Percentiles rank a stretch among this genome's conserved stretches.
phyloP scores from a whole-genome alignment of 1,140 invertebrate species.

The Tetramorium alpestre region DNA sequence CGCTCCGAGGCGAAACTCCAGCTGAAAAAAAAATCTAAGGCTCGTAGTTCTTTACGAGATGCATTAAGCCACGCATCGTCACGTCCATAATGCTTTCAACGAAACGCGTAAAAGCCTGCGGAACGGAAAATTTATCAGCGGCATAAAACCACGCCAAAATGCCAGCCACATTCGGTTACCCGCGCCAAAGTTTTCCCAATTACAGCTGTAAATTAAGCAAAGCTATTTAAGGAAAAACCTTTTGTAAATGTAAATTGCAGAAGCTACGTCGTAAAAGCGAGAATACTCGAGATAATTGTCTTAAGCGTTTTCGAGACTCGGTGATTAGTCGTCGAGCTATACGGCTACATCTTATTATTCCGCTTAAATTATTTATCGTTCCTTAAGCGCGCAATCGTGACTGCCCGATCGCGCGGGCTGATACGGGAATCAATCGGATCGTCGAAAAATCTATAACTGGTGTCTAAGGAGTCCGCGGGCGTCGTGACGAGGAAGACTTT shows the following conservation, averaged over 20 bases:
- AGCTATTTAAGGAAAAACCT: not conserved
- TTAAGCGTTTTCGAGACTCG: not conserved
- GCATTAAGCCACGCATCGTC: constrained; percentile 4
- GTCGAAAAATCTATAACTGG: constrained; percentile 51
- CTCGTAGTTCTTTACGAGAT: constrained; percentile 21
- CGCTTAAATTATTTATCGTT: constrained; percentile 34
- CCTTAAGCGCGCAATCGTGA: constrained; percentile 27
- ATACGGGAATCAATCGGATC: constrained; percentile 44
- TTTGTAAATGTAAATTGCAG: not conserved
- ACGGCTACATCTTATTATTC: not conserved
- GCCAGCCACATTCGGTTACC: not conserved
- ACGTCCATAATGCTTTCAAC: constrained; percentile 15
- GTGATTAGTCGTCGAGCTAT: not conserved
- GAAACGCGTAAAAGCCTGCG: constrained; percentile 9
- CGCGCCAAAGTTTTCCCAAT: not conserved
- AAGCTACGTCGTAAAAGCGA: not conserved
- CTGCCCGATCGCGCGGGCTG: not conserved
- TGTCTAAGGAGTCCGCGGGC: not conserved
- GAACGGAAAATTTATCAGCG: constrained; percentile 40
- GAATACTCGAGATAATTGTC: not conserved
- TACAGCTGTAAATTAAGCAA: not conserved
- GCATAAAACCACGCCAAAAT: constrained; percentile 29
- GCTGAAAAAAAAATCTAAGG: constrained; percentile 2
- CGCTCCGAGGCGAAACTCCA: not conserved
- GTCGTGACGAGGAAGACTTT: constrained; percentile 73